A percentile compares a stretch with the other conserved stretches of the same genome.
phyloP scores from a whole-genome alignment of 2,113 vertebrate genomes.

The Tretioscincus oriximinensis region DNA sequence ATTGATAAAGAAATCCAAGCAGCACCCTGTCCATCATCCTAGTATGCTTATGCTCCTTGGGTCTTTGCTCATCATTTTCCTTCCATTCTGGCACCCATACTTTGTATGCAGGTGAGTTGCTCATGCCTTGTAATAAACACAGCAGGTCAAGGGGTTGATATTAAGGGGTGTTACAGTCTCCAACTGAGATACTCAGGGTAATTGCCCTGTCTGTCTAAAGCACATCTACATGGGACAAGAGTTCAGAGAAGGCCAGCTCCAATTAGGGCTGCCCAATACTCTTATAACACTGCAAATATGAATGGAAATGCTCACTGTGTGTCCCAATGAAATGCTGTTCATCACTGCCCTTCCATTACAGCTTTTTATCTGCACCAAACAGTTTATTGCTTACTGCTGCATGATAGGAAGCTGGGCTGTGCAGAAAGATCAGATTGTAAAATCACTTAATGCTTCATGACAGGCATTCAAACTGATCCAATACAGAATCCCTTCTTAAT shows the following conservation, averaged over 20 bases:
- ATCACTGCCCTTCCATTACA: background rate
- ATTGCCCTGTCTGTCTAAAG: background rate
- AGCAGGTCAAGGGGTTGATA: background rate
- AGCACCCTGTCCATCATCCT: background rate
- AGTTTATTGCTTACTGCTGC: background rate
- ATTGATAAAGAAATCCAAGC: background rate
- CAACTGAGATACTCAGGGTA: background rate
- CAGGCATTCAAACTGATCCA: conserved; percentile 15
- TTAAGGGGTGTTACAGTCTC: background rate
- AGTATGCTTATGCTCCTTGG: background rate
- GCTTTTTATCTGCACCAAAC: background rate
- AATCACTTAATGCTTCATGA: conserved; percentile 6
- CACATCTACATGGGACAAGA: background rate
- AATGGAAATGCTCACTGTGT: background rate
- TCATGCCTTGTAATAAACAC: background rate
- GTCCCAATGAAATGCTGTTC: background rate
- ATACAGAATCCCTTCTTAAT: background rate
- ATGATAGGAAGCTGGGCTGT: background rate
- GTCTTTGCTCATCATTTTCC: background rate
- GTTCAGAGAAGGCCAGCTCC: background rate
- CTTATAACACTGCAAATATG: background rate
- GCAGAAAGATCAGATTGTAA: background rate
- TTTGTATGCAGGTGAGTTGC: background rate
- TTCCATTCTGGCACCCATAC: background rate
- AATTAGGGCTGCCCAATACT: background rate